These are phyloP conservation scores for Calyptommatus sinebrachiatus DNA, from an alignment of 2,113 vertebrate species.

Conservation along the genomic window DNA sequence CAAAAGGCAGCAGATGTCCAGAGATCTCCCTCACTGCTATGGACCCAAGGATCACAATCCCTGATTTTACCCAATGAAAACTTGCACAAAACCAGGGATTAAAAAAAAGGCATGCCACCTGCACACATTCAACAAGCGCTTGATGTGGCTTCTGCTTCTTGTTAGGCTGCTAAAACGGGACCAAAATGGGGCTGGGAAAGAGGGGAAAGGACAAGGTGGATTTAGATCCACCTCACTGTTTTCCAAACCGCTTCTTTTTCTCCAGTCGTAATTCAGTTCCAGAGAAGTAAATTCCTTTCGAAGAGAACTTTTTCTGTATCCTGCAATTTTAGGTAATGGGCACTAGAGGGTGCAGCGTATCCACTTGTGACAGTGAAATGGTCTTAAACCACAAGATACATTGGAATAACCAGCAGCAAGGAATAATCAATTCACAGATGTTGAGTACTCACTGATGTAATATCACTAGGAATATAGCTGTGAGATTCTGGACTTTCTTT, in stretches of 20 bases:
- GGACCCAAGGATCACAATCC: too few relatives aligned
- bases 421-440: neutral
- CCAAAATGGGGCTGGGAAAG: too few relatives aligned
- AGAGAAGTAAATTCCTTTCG: neutral
- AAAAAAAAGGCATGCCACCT: too few relatives aligned
- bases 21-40: too few relatives aligned
- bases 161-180: too few relatives aligned
- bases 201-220: too few relatives aligned
- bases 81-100: too few relatives aligned
- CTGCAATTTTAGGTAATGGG: slow-evolving; percentile 10
- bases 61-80: too few relatives aligned
- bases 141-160: too few relatives aligned
- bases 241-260: neutral
- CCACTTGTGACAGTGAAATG: neutral
- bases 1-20: too few relatives aligned
- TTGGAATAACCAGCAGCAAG: neutral
- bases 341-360: slow-evolving; percentile 63
- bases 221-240: too few relatives aligned
- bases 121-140: too few relatives aligned
- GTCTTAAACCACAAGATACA: neutral
- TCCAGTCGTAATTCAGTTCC: neutral
- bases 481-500: neutral
- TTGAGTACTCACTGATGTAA: neutral
- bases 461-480: neutral
- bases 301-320: neutral